phyloP scores from a whole-genome alignment of 2,888 invertebrate species.

The Macaria liturata region DNA sequence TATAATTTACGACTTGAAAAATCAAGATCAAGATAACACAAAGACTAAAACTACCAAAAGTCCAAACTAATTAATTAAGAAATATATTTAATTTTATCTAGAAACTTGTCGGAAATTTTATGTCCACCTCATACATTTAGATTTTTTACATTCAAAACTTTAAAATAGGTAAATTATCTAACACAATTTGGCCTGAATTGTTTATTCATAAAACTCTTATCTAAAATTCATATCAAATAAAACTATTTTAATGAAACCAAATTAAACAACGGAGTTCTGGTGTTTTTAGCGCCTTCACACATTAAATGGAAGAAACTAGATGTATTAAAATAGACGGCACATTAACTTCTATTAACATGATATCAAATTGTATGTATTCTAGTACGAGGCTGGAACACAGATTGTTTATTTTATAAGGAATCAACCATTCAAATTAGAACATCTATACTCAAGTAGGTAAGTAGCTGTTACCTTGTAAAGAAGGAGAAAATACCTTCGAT shows the following conservation, averaged over 20 bases:
- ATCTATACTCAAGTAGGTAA: no score
- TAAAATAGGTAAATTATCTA: no score
- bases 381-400: no score
- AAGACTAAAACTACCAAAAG: conserved; percentile 9
- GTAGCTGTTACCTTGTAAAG: no score
- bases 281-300: conserved; percentile 15
- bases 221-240: conserved; percentile 21
- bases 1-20: no score
- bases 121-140: conserved; percentile 7
- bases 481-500: no score
- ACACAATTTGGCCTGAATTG: conserved; percentile 13
- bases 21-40: conserved; percentile 12
- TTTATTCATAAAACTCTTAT: conserved; percentile 13
- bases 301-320: conserved; percentile 8
- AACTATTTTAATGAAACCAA: conserved; percentile 15
- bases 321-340: conserved; percentile 6
- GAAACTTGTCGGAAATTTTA: conserved; percentile 12
- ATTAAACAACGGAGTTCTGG: conserved; percentile 12
- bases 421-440: no score
- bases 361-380: background rate
- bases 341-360: conserved; percentile 6
- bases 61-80: conserved; percentile 24
- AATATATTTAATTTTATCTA: conserved; percentile 19
- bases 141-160: conserved; percentile 4
- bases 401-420: no score